phyloP scores from a whole-genome alignment of 2,888 invertebrate genomes.

The Caenorhabditis becei region DNA sequence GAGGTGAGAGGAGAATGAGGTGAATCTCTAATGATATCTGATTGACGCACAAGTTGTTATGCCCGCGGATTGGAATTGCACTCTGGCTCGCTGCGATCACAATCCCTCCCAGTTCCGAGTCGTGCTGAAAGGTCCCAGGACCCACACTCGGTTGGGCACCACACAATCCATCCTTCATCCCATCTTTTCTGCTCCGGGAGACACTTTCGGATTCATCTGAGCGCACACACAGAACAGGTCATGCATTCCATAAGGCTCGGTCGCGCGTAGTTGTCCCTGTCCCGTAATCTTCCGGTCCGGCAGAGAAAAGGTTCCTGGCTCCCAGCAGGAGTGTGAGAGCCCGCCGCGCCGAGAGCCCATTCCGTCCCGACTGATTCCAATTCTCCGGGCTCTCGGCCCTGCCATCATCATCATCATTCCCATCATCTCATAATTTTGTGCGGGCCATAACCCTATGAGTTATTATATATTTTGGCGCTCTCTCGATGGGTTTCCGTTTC shows the following conservation, averaged over 20 bases:
- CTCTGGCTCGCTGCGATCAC: too few species aligned
- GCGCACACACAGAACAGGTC: conserved; percentile 59
- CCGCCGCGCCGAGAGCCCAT: not conserved
- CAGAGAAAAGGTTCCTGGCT: conserved; percentile 36
- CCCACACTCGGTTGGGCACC: conserved; percentile 13
- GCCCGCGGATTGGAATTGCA: not conserved
- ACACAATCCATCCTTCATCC: conserved; percentile 36
- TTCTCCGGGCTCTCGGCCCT: conserved; percentile 12
- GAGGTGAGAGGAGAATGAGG: conserved; percentile 6
- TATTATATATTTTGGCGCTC: conserved; percentile 53
- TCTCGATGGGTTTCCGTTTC: conserved; percentile 46
- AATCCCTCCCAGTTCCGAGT: too few species aligned
- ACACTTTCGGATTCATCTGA: conserved; percentile 61
- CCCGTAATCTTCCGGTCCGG: conserved; percentile 56
- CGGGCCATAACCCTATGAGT: conserved; percentile 32
- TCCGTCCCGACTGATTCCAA: conserved; percentile 25
- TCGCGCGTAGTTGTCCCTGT: conserved; percentile 51
- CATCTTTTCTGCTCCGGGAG: conserved; percentile 40
- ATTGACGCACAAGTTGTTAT: conserved; percentile 27
- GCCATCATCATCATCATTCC: conserved; percentile 16
- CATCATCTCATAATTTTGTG: conserved; percentile 45
- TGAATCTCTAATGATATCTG: conserved; percentile 32
- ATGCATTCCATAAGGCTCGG: conserved; percentile 63
- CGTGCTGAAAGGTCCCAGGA: not conserved
- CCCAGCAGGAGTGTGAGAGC: conserved; percentile 7